Evolutionary conservation across 1,140 invertebrate species (phyloP).

Genomic region (Druon quercuslanigerum): DNA sequence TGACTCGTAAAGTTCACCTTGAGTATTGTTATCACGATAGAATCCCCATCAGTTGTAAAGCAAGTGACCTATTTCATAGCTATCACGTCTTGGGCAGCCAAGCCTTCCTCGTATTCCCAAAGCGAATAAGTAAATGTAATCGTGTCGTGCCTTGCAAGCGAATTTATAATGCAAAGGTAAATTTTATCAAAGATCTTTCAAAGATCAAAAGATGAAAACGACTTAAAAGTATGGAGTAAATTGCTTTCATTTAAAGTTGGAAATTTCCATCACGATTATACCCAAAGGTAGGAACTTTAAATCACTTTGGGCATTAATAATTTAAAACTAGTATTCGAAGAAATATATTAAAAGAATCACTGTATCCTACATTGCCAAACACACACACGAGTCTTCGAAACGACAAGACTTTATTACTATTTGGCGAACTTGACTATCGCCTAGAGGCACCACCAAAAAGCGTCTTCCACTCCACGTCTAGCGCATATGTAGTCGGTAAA

Average conservation of each 20-base stretch:
- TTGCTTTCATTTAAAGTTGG: background rate
- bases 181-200: constrained; percentile 12
- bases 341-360: background rate
- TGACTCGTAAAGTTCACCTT: constrained; percentile 41
- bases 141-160: constrained; percentile 20
- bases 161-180: background rate
- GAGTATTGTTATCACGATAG: constrained; percentile 39
- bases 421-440: constrained; percentile 26
- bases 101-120: constrained; percentile 35
- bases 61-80: constrained; percentile 49
- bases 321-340: background rate
- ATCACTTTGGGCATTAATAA: background rate
- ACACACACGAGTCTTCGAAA: background rate
- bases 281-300: background rate
- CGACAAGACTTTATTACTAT: constrained; percentile 21
- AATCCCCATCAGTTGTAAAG: constrained; percentile 44
- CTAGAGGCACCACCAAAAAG: constrained; percentile 25
- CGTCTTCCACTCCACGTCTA: constrained; percentile 21
- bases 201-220: background rate
- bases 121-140: constrained; percentile 21
- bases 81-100: constrained; percentile 40
- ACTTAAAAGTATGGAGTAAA: background rate
- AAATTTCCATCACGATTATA: no score
- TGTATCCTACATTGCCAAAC: background rate
- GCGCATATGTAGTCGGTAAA: constrained; percentile 26